Evolutionary conservation across 2,797 vertebrate species (phyloP).

Genomic region (Acanthornis magna): DNA sequence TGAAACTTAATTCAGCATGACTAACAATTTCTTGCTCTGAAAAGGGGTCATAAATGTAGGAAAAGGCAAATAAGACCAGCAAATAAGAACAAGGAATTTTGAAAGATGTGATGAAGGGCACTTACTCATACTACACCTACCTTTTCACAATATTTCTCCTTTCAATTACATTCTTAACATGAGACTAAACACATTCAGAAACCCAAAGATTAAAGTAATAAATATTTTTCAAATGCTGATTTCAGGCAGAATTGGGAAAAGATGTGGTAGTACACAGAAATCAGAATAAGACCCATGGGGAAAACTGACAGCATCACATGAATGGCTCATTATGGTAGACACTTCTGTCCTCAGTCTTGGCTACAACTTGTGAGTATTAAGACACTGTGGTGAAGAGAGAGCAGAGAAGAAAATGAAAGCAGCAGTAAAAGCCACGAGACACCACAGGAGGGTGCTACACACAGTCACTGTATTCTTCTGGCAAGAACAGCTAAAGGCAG

Average conservation of each 20-base stretch:
- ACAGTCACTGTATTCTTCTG: background rate
- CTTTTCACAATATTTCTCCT: background rate
- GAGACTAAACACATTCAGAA: background rate
- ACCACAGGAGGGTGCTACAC: constrained; percentile 68
- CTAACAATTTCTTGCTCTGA: background rate
- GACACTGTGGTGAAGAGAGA: background rate
- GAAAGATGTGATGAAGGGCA: background rate
- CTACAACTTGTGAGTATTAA: background rate
- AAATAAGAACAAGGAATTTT: background rate
- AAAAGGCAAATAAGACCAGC: background rate
- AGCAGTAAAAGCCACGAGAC: constrained; percentile 34
- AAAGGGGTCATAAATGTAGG: background rate
- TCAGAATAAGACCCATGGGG: background rate
- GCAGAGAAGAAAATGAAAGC: background rate
- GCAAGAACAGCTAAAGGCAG: background rate
- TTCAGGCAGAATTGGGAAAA: background rate
- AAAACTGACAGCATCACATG: background rate
- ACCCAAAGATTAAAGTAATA: background rate
- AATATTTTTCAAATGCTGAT: background rate
- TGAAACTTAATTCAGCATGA: background rate
- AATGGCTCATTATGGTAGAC: background rate
- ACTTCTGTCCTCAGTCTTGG: background rate
- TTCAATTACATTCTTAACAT: background rate
- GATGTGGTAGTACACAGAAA: background rate
- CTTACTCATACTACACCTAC: background rate